These are phyloP conservation scores for Tachysurus fulvidraco DNA, from an alignment of 2,113 vertebrate species.

Conservation along the genomic window DNA sequence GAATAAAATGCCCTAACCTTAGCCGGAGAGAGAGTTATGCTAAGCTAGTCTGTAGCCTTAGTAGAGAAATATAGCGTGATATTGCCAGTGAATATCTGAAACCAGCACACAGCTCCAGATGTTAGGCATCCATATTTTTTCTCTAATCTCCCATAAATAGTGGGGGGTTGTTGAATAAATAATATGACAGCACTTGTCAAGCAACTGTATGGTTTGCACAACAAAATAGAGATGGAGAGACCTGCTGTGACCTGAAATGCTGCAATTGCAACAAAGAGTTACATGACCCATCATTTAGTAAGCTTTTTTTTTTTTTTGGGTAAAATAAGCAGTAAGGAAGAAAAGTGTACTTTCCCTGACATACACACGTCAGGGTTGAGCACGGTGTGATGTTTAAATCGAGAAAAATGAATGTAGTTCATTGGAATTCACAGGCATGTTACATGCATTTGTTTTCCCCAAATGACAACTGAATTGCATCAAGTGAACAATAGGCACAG, in stretches of 20 bases:
- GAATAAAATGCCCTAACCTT: not conserved
- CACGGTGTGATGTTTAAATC: not conserved
- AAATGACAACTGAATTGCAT: slow-evolving; percentile 20
- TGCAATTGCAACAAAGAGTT: not conserved
- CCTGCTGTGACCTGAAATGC: slow-evolving; percentile 15
- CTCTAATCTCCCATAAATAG: slow-evolving; percentile 43
- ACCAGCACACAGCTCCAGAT: slow-evolving; percentile 64
- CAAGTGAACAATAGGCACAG: slow-evolving; percentile 19
- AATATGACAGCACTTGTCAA: slow-evolving; percentile 55
- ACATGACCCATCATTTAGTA: slow-evolving; percentile 11
- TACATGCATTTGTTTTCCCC: slow-evolving; percentile 1
- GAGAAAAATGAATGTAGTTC: not conserved
- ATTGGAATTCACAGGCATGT: slow-evolving; percentile 4
- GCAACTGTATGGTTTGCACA: slow-evolving; percentile 58
- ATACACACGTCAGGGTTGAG: not conserved
- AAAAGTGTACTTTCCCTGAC: not conserved
- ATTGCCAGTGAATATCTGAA: slow-evolving; percentile 61
- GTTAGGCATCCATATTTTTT: slow-evolving; percentile 51
- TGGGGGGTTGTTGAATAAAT: slow-evolving; percentile 56
- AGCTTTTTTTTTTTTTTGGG: not conserved
- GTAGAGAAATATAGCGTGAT: slow-evolving; percentile 51
- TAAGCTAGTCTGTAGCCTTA: slow-evolving; percentile 30
- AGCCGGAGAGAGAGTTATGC: slow-evolving; percentile 32
- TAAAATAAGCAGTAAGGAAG: not conserved
- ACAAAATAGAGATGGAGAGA: slow-evolving; percentile 29